These are phyloP conservation scores for Chaetophractus vellerosus DNA, from an alignment of 2,797 vertebrate species.

Conservation along the genomic window DNA sequence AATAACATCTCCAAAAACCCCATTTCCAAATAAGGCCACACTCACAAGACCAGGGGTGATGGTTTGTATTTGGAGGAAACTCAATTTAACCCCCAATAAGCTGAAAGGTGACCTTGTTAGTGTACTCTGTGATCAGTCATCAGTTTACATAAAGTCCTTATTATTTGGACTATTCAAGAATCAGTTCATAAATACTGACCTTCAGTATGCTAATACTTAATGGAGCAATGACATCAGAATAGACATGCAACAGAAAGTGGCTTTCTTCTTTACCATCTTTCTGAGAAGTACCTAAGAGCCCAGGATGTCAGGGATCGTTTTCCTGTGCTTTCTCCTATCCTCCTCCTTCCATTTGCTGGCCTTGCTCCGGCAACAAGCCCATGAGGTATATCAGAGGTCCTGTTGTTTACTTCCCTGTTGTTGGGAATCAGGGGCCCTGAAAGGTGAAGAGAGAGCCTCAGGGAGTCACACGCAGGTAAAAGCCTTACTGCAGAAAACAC, in stretches of 20 bases:
- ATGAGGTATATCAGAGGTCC: neutral
- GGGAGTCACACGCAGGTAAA: neutral
- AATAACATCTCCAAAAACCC: no score
- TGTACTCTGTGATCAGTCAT: neutral
- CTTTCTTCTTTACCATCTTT: constrained; percentile 35
- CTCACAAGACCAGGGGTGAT: neutral
- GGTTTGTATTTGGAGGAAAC: neutral
- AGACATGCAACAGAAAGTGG: neutral
- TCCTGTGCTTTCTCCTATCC: neutral
- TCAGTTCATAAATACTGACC: neutral
- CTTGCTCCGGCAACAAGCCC: neutral
- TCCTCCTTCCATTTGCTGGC: neutral
- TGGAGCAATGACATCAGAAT: neutral
- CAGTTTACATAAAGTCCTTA: neutral
- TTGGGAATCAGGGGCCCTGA: neutral
- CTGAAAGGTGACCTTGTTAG: neutral
- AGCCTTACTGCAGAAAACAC: neutral
- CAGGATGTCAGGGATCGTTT: neutral
- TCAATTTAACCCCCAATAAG: no score
- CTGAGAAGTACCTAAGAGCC: neutral
- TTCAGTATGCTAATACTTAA: neutral
- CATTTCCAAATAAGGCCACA: no score
- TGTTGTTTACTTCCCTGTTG: neutral
- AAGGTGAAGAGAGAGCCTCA: neutral
- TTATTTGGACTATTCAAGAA: constrained; percentile 7